phyloP scores from a whole-genome alignment of 2,888 invertebrate species.

The Pharmacophagus antenor region DNA sequence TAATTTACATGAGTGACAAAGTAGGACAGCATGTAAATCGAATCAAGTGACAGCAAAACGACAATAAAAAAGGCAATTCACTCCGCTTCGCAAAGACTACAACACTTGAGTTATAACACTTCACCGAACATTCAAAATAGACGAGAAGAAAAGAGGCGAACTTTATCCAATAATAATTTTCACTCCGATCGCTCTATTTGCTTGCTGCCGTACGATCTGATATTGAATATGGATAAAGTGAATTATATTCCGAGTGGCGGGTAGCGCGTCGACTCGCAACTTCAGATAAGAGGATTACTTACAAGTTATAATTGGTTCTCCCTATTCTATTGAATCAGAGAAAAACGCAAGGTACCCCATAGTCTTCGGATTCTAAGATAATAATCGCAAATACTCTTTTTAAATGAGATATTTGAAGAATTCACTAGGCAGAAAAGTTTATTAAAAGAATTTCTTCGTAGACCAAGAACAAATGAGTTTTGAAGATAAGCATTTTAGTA shows the following conservation, averaged over 20 bases:
- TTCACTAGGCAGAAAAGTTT: not conserved
- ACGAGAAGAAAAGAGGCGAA: slow-evolving; percentile 65
- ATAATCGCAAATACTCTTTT: slow-evolving; percentile 46
- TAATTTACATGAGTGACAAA: slow-evolving; percentile 3
- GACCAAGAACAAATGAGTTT: not conserved
- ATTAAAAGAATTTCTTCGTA: not conserved
- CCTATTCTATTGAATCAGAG: slow-evolving; percentile 65
- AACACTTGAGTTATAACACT: slow-evolving; percentile 67
- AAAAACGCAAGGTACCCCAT: slow-evolving; percentile 57
- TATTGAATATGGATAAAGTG: slow-evolving; percentile 80
- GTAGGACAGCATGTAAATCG: slow-evolving; percentile 4
- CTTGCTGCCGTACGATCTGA: slow-evolving; percentile 74
- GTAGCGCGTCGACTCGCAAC: slow-evolving; percentile 54
- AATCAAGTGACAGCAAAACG: slow-evolving; percentile 35
- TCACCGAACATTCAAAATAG: slow-evolving; percentile 69
- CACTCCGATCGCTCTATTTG: slow-evolving; percentile 78
- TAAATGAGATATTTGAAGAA: slow-evolving; percentile 8
- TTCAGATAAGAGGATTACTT: slow-evolving; percentile 68
- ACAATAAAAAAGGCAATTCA: slow-evolving; percentile 40
- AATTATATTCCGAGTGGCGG: slow-evolving; percentile 73
- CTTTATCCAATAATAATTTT: slow-evolving; percentile 79
- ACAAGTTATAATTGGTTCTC: slow-evolving; percentile 78
- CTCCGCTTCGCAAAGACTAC: slow-evolving; percentile 44
- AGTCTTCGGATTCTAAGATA: slow-evolving; percentile 54
- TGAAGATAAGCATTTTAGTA: slow-evolving; percentile 4